Evolutionary conservation across 2,797 vertebrate genomes (phyloP), one percentile per base, ranked within the genome.

Genomic region (Poeciliopsis turneri): DNA sequence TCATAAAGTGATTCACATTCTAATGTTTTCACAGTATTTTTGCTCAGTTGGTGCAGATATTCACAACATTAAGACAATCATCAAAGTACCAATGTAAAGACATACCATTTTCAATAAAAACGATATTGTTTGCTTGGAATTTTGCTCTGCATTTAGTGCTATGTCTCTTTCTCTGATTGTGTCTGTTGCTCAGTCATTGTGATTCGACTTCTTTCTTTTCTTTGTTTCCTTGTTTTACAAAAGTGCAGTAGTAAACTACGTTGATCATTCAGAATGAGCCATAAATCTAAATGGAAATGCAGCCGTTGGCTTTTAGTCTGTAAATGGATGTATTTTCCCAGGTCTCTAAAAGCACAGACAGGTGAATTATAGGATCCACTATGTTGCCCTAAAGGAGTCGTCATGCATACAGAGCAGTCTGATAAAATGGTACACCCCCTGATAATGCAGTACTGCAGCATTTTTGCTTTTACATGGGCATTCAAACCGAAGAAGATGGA

Each of bases 261-360:
- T 84, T 94, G 90, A 95, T 95, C 92, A 93, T 92, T 94, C 87
- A 93, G 86, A 94, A 95, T 94, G 87, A 93, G 89, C 84, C 81
- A 91, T 92, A 94, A 93, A 93, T 95, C 90, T 93, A 91, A 92
- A 95, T 94, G 92, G 87, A 94, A 94, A 95, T 91, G 85, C 86
- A 84, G 75, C 83, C 86, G 82, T 86, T 87, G 82, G 89, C 84
- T 88, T 88, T 93, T 89, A 89, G 84, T 88, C 81, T 87, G 79
- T 72, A 84, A 90, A 90, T 91, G 84, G 85, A 91, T 93, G 78
- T 89, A 86, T 93, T 86, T 92, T 78, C 87, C 88, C 83, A 82
- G 90, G 87, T 92, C 92, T 89, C 89, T 93, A 93, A 92, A 88
- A 93, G 90, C 86, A 88, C 78, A 89, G 84, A 55, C 84, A 89